These are phyloP conservation scores for Drosophila testacea DNA, from an alignment of 2,888 invertebrate genomes.

Conservation along the genomic window DNA sequence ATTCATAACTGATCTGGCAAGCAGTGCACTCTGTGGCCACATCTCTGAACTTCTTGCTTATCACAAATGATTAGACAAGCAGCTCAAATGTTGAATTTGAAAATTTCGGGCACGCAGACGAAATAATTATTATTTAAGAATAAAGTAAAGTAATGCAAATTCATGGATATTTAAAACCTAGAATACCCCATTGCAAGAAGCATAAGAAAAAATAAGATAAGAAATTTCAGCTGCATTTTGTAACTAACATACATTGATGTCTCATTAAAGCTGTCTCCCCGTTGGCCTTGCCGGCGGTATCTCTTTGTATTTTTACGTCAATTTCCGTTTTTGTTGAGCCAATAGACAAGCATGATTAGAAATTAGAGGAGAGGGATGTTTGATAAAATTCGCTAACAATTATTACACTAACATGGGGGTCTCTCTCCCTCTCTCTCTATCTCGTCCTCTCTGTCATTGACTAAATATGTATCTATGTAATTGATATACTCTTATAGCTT, in stretches of 20 bases:
- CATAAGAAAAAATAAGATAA: neutral
- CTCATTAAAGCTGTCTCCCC: constrained; percentile 7
- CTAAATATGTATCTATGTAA: too few species aligned
- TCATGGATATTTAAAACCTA: too few species aligned
- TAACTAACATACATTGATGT: neutral
- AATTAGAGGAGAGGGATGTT: constrained; percentile 1
- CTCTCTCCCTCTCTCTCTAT: neutral
- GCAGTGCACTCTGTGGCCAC: neutral
- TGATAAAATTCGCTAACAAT: constrained; percentile 9
- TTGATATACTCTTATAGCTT: neutral
- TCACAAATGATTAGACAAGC: neutral
- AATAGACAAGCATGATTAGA: constrained; percentile 39
- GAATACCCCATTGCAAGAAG: neutral
- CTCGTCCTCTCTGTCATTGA: neutral
- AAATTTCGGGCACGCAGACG: neutral
- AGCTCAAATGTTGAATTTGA: neutral
- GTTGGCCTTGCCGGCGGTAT: constrained; percentile 48
- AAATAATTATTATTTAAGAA: too few species aligned
- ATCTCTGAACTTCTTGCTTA: neutral
- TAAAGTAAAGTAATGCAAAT: too few species aligned
- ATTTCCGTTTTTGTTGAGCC: constrained; percentile 49
- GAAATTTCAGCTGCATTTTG: constrained; percentile 12
- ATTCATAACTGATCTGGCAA: neutral
- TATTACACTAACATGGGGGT: constrained; percentile 13
- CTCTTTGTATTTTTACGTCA: constrained; percentile 51